Conservation (phyloP, 1,140 invertebrate genomes). For the Leptinotarsa undecemlineata region DNA sequence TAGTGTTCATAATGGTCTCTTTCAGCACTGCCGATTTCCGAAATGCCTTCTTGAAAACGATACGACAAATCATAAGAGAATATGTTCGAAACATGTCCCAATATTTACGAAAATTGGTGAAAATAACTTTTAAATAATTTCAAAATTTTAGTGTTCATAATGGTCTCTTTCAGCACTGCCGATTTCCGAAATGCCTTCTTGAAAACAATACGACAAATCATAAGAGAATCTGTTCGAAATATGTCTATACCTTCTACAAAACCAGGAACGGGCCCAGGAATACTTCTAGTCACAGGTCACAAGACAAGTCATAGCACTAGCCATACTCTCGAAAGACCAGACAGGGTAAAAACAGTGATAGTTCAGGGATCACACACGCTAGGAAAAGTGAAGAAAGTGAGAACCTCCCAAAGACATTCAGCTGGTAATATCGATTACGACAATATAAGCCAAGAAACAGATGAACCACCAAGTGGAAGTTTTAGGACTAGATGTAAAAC, state of each 20-base stretch:
- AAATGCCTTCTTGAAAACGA: slow-evolving; percentile 94
- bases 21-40: slow-evolving; percentile 90
- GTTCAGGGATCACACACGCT: slow-evolving; percentile 72
- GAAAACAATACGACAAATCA: slow-evolving; percentile 94
- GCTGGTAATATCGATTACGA: slow-evolving; percentile 88
- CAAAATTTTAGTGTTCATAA: not conserved
- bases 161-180: slow-evolving; percentile 70
- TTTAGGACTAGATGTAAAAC: slow-evolving; percentile 89
- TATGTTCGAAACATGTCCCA: slow-evolving; percentile 94
- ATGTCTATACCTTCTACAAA: slow-evolving; percentile 89
- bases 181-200: slow-evolving; percentile 96
- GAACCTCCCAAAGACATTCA: slow-evolving; percentile 82
- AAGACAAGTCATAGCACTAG: slow-evolving; percentile 52
- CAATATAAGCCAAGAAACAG: slow-evolving; percentile 65
- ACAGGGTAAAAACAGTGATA: slow-evolving; percentile 54
- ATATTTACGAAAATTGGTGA: no score
- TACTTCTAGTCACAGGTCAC: slow-evolving; percentile 53
- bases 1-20: slow-evolving; percentile 21
- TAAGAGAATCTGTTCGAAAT: slow-evolving; percentile 90
- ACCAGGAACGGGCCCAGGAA: slow-evolving; percentile 58
- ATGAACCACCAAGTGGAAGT: slow-evolving; percentile 57
- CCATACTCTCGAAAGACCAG: slow-evolving; percentile 52
- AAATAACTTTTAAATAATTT: no score
- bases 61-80: slow-evolving; percentile 94
- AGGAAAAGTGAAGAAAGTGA: slow-evolving; percentile 72